Conservation (phyloP, 2,888 invertebrate species). For the Schrankia costaestrigalis region DNA sequence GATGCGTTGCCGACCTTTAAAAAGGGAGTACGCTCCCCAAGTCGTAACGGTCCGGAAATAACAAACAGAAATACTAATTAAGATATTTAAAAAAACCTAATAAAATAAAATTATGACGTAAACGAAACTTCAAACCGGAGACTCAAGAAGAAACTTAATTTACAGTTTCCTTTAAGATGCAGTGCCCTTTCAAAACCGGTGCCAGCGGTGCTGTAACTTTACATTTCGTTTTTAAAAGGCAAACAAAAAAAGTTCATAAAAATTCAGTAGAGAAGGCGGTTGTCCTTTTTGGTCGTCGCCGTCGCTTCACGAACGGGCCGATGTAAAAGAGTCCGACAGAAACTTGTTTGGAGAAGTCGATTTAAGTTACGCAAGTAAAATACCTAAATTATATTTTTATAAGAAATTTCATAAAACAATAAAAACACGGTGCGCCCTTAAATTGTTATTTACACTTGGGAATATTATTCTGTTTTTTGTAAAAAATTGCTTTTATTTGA, state of each 20-base stretch:
- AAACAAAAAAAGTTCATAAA: conserved; percentile 69
- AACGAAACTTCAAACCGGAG: conserved; percentile 28
- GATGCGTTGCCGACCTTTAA: too few relatives aligned
- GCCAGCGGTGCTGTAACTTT: conserved; percentile 51
- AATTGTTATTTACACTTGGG: conserved; percentile 17
- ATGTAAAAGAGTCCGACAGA: conserved; percentile 54
- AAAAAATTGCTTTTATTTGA: conserved; percentile 1
- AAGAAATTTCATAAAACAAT: conserved; percentile 27
- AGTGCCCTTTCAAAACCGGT: conserved; percentile 47
- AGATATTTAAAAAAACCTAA: too few relatives aligned
- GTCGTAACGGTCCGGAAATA: too few relatives aligned
- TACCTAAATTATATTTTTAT: conserved; percentile 41
- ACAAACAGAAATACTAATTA: too few relatives aligned
- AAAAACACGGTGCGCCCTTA: conserved; percentile 12
- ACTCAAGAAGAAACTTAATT: conserved; percentile 45
- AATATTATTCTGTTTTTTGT: conserved; percentile 3
- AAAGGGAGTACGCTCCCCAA: too few relatives aligned
- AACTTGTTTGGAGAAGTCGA: conserved; percentile 71
- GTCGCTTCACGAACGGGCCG: conserved; percentile 43
- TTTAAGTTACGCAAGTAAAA: conserved; percentile 66
- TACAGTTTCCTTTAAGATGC: conserved; percentile 50
- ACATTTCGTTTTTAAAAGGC: conserved; percentile 57
- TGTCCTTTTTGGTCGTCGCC: conserved; percentile 62
- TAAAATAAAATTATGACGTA: conserved; percentile 17
- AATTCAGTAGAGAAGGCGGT: conserved; percentile 57